Conservation (phyloP, 2,888 invertebrate species). For the Andrena hattorfiana region DNA sequence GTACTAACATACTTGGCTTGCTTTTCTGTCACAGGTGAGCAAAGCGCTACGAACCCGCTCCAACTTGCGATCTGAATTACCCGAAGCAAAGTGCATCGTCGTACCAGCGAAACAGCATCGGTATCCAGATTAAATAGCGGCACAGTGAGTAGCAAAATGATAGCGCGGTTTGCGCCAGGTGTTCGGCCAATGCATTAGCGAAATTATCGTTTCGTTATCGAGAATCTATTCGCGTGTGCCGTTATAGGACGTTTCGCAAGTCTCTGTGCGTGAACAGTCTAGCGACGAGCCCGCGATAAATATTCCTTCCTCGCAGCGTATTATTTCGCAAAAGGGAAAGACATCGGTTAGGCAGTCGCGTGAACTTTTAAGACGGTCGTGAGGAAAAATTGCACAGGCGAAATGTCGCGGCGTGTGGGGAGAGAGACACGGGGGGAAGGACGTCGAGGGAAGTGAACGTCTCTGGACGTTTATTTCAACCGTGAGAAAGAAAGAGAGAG, state of each 20-base stretch:
- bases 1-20: not conserved
- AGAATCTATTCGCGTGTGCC: not conserved
- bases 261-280: conserved; percentile 20
- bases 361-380: conserved; percentile 64
- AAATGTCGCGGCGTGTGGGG: conserved; percentile 63
- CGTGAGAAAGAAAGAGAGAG: conserved; percentile 15
- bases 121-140: not conserved
- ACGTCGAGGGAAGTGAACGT: conserved; percentile 65
- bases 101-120: not conserved
- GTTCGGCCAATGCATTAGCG: not conserved
- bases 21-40: conserved; percentile 44
- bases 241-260: conserved; percentile 36
- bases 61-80: not conserved
- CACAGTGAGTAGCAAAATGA: conserved; percentile 18
- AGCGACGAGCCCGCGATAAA: conserved; percentile 17
- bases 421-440: conserved; percentile 24
- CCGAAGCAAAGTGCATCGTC: not conserved
- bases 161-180: not conserved
- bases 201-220: conserved; percentile 27
- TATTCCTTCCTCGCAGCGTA: conserved; percentile 40
- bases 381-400: conserved; percentile 57
- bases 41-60: not conserved
- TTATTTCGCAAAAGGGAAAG: conserved; percentile 67
- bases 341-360: conserved; percentile 35
- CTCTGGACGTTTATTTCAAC: conserved; percentile 29